Evolutionary conservation across 2,797 vertebrate genomes (phyloP).

Genomic region (Netta rufina): DNA sequence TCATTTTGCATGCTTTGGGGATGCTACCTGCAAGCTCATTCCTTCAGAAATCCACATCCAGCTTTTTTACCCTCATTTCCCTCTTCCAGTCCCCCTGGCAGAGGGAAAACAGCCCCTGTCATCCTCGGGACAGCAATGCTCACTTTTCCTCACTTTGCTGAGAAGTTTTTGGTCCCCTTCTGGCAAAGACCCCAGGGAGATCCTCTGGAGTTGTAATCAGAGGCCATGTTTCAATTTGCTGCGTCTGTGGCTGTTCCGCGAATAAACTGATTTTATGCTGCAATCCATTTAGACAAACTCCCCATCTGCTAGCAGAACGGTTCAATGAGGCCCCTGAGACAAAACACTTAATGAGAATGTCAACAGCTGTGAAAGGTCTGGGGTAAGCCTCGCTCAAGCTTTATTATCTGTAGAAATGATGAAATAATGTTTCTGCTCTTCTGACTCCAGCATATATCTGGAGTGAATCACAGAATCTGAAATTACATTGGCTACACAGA

Average conservation of each 20-base stretch:
- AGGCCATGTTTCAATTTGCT: background rate
- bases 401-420: background rate
- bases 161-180: background rate
- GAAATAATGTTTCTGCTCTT: background rate
- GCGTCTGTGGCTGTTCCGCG: background rate
- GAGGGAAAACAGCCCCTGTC: background rate
- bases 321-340: background rate
- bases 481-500: accelerated
- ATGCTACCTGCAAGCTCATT: background rate
- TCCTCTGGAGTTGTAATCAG: background rate
- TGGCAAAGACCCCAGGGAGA: background rate
- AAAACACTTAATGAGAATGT: background rate
- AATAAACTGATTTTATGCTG: constrained; percentile 25
- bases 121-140: background rate
- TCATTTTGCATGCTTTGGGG: background rate
- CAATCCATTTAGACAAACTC: background rate
- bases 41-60: background rate
- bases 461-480: background rate
- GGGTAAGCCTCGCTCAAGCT: background rate
- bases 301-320: background rate
- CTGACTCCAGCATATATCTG: background rate
- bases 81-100: background rate
- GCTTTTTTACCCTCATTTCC: background rate
- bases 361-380: constrained; percentile 30
- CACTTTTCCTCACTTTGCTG: background rate